Percentiles rank a stretch among this genome's conserved stretches.
Conservation (phyloP, 1,140 invertebrate genomes). For the Asbolus verrucosus region DNA sequence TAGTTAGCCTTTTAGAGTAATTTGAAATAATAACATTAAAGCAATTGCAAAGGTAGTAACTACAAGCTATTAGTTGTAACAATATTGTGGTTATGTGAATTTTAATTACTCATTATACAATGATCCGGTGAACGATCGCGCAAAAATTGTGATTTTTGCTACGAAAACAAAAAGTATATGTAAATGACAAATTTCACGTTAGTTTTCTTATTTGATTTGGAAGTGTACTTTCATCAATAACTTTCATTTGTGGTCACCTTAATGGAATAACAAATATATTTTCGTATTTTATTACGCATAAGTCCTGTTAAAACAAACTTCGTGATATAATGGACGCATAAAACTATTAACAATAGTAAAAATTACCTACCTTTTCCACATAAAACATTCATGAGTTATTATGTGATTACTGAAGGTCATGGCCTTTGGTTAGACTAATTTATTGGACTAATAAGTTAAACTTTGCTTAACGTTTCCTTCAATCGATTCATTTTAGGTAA, state of each 20-base stretch:
- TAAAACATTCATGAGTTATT: constrained; percentile 10
- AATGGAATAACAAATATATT: constrained; percentile 19
- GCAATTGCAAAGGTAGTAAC: constrained; percentile 6
- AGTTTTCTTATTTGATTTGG: neutral
- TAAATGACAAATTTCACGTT: neutral
- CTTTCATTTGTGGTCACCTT: constrained; percentile 25
- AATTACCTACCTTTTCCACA: constrained; percentile 3
- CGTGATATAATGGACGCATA: constrained; percentile 24
- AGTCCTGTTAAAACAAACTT: constrained; percentile 2
- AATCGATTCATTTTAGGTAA: constrained; percentile 14
- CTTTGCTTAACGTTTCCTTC: neutral
- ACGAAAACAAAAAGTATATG: neutral
- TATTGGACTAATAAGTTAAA: constrained; percentile 8
- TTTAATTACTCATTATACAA: neutral
- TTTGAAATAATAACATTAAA: constrained; percentile 29
- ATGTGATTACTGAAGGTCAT: constrained; percentile 16
- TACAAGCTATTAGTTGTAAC: no score
- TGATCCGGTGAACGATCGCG: neutral
- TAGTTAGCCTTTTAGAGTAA: constrained; percentile 26
- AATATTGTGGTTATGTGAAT: neutral
- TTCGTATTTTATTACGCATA: constrained; percentile 19
- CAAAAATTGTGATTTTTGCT: neutral
- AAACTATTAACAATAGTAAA: constrained; percentile 13
- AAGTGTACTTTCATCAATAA: constrained; percentile 23
- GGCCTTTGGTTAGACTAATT: constrained; percentile 21